Conservation (phyloP, 2,797 vertebrate species). For the Cirrhinus mrigala region DNA sequence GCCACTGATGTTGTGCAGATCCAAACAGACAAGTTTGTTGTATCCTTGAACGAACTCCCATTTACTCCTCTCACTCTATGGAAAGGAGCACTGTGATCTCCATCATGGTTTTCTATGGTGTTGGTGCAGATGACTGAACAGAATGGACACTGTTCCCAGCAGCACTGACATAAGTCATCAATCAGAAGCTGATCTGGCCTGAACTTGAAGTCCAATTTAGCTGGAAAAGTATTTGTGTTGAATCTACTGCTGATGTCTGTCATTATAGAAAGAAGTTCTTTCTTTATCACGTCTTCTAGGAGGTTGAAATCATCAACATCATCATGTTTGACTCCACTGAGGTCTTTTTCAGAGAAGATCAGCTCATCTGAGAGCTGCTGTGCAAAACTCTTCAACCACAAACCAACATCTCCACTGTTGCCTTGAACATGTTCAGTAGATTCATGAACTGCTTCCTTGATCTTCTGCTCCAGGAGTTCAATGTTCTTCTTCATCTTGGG, state of each 20-base stretch:
- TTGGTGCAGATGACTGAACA: constrained; percentile 29
- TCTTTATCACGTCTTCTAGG: neutral
- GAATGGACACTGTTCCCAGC: constrained; percentile 53
- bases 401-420: neutral
- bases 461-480: constrained; percentile 29
- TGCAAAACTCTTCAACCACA: constrained; percentile 22
- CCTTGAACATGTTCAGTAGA: neutral
- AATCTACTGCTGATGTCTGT: accelerated
- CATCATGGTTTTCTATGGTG: neutral
- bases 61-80: accelerated
- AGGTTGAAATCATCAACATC: neutral
- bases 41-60: accelerated
- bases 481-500: constrained; percentile 54
- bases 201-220: no score
- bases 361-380: constrained; percentile 23
- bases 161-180: constrained; percentile 30
- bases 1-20: neutral
- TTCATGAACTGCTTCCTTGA: constrained; percentile 55
- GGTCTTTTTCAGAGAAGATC: constrained; percentile 28
- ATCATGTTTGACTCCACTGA: neutral
- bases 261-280: neutral
- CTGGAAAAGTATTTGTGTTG: no score
- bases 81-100: neutral
- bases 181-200: constrained; percentile 47
- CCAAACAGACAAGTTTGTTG: neutral